These are phyloP conservation scores for Oscheius sp. DNA, from an alignment of 2,888 invertebrate species.

Conservation along the genomic window DNA sequence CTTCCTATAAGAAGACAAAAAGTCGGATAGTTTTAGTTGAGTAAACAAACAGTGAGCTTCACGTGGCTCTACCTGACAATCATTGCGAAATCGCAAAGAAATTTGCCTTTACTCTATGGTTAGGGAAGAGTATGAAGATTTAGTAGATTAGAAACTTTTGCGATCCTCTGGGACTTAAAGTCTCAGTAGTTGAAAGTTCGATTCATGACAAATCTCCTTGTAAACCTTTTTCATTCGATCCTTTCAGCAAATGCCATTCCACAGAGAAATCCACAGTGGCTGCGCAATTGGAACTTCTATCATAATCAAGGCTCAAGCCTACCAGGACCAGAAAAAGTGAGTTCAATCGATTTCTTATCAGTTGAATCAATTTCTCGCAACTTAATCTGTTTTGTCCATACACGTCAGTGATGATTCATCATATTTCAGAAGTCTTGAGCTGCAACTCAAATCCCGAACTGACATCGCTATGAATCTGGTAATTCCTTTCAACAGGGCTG, in stretches of 20 bases:
- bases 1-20: neutral
- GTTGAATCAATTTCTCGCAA: slow-evolving; percentile 20
- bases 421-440: slow-evolving; percentile 24
- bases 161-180: too few relatives aligned
- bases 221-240: neutral
- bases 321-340: slow-evolving; percentile 32
- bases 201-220: neutral
- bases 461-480: slow-evolving; percentile 37
- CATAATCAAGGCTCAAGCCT: slow-evolving; percentile 23
- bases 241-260: slow-evolving; percentile 39
- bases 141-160: too few relatives aligned
- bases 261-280: slow-evolving; percentile 36
- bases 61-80: neutral
- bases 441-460: slow-evolving; percentile 17
- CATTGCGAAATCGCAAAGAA: neutral
- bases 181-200: too few relatives aligned
- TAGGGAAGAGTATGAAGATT: neutral
- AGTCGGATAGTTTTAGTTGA: neutral
- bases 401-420: neutral
- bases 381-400: slow-evolving; percentile 12
- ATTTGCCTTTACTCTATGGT: neutral
- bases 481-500: slow-evolving; percentile 27
- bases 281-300: slow-evolving; percentile 40
- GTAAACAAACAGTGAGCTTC: neutral
- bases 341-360: slow-evolving; percentile 19